Evolutionary conservation across 2,888 invertebrate species (phyloP).

Genomic region (Chymomyza caudatula): DNA sequence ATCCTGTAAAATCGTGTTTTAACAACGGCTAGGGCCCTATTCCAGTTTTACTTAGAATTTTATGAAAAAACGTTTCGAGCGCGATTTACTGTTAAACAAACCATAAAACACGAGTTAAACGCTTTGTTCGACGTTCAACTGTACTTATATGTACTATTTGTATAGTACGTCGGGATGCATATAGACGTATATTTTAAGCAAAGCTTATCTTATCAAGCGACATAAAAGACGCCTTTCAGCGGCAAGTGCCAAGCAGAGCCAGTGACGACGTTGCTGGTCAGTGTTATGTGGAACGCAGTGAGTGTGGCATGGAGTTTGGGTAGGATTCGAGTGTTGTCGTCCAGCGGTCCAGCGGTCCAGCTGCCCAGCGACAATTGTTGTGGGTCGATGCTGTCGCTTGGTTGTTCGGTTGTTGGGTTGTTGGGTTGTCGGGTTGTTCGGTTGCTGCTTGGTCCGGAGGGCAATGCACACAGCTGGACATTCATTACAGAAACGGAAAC

Average conservation of each 20-base stretch:
- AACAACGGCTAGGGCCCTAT: too few species aligned
- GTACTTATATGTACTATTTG: neutral
- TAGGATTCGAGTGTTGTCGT: neutral
- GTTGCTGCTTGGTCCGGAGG: conserved; percentile 44
- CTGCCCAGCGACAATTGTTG: conserved; percentile 50
- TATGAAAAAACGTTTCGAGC: too few species aligned
- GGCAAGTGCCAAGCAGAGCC: conserved; percentile 16
- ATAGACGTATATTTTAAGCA: conserved; percentile 66
- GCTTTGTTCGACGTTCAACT: neutral
- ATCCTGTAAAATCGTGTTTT: too few species aligned
- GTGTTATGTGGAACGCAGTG: neutral
- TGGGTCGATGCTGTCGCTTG: conserved; percentile 14
- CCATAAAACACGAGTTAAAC: neutral
- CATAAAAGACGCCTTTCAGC: conserved; percentile 72
- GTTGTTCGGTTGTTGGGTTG: conserved; percentile 3
- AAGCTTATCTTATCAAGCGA: conserved; percentile 69
- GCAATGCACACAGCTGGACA: conserved; percentile 71
- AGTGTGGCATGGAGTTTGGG: neutral
- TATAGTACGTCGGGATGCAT: neutral
- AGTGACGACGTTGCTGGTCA: neutral
- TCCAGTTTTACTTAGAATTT: too few species aligned
- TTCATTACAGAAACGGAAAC: conserved; percentile 71
- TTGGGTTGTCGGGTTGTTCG: conserved; percentile 15
- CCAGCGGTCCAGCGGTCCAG: conserved; percentile 27
- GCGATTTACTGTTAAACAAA: neutral